Base-by-base conservation (phyloP, 2,888 invertebrate species). In the Antheraea assamensis region DNA sequence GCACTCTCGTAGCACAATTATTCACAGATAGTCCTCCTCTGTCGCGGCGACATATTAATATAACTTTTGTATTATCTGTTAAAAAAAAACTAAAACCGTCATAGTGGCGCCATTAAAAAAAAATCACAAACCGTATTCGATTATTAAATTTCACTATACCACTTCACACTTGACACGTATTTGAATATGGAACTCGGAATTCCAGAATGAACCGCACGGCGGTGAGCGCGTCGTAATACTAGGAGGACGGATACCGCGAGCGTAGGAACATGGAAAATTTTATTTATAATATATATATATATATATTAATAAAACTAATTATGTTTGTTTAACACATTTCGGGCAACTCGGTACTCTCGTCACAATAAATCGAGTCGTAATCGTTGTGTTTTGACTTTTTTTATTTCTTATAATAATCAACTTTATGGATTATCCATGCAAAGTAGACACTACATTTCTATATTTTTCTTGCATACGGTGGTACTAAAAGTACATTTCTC, bases 91-190 rank as follows among this genome's bases (percentile, higher is more conserved):
- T 79, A 87, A 85, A 87, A 83, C 8, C 81, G 82, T 85, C 91
- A 87, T 92, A 92, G 92, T 88, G 88, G 83, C 86, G 88, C 88
- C 90, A 92, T 92, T 85, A 82, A 83, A 82, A 81, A 24, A 81
- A 88, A 86, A 68, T 68, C 92, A 92, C 92, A 86, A 89, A 92
- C 92, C 91, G 91, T 91, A 83, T 81, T 82, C 79, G 77, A 77
- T 79, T 83, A 81, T 86, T 81, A 81, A 83, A 83, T 85, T 85
- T 87, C 88, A 89, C 88, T 88, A 83, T 86, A 88, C 79, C 93
- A 92, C 92, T 92, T 89, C 87, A 91, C 87, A 91, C 89, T 90
- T 84, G 81, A 80, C 89, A 90, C 88, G 81, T 74, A 78, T 78
- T 80, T 81, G 76, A 83, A 79, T 79, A 81, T 83, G 80, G 79